phyloP scores from a whole-genome alignment of 2,888 invertebrate species.

The Agrochola litura region DNA sequence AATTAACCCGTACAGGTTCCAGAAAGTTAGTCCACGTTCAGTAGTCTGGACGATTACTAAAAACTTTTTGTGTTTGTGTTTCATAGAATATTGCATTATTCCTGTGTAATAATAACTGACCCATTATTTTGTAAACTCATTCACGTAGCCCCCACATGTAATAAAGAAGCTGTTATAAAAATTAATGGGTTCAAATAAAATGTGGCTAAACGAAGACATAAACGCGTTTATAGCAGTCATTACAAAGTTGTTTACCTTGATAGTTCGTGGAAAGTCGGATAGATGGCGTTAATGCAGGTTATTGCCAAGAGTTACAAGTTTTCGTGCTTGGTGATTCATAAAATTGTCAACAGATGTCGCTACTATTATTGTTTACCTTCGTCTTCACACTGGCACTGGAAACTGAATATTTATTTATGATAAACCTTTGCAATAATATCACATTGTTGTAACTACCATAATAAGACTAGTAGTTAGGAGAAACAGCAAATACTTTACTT shows the following conservation, averaged over 20 bases:
- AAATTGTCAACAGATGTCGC: constrained; percentile 43
- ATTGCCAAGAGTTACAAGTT: too few relatives aligned
- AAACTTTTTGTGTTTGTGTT: background rate
- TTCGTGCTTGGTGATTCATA: background rate
- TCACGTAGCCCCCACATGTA: constrained; percentile 12
- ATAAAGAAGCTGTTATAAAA: constrained; percentile 24
- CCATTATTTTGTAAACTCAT: constrained; percentile 23
- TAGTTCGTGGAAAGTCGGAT: constrained; percentile 17
- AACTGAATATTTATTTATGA: background rate
- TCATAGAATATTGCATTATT: background rate
- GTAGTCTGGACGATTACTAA: background rate
- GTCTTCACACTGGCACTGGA: too few relatives aligned
- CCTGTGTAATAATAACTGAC: background rate
- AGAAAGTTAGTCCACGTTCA: background rate
- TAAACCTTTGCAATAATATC: background rate
- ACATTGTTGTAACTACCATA: too few relatives aligned
- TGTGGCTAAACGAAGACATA: constrained; percentile 28
- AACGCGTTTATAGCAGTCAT: constrained; percentile 10
- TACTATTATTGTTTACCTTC: background rate
- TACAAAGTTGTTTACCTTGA: background rate
- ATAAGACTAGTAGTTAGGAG: background rate
- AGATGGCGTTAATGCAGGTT: constrained; percentile 37
- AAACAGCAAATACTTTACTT: background rate
- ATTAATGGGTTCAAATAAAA: constrained; percentile 42
- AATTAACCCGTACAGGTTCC: background rate